Percentiles rank a stretch among this genome's conserved stretches.
phyloP scores from a whole-genome alignment of 53 echinoderm and acorn worm species.

The Arbacia lixula region DNA sequence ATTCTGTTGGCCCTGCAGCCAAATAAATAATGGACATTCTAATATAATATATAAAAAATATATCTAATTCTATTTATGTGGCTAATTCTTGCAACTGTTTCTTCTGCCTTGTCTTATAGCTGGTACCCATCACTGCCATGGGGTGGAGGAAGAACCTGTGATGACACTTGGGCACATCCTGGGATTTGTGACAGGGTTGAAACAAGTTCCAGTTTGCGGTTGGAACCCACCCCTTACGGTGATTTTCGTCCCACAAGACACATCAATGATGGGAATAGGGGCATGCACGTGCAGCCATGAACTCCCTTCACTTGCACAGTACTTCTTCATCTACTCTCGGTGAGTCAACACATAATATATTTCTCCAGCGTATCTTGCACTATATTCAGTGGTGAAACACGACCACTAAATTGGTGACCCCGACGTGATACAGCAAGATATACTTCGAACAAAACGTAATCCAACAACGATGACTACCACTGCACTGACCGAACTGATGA shows the following conservation, averaged over 20 bases:
- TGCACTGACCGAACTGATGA: no score
- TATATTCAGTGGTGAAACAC: no score
- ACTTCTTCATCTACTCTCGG: no score
- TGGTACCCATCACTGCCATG: slow-evolving; percentile 13
- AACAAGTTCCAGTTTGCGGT: slow-evolving; percentile 9
- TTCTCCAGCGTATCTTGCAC: no score
- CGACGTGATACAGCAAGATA: no score
- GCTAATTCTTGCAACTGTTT: background rate
- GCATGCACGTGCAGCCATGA: no score
- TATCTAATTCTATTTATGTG: background rate
- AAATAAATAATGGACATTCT: background rate
- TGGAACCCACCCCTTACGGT: slow-evolving; percentile 18
- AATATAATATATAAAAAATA: background rate
- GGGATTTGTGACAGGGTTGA: slow-evolving; percentile 10
- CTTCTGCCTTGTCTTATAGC: slow-evolving; percentile 22
- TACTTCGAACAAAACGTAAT: no score
- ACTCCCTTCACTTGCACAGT: no score
- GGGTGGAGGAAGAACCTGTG: background rate
- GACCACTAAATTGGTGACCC: no score
- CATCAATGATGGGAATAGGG: slow-evolving; percentile 38
- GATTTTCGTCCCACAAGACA: slow-evolving; percentile 18
- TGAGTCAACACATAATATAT: no score
- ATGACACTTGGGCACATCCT: slow-evolving; percentile 4
- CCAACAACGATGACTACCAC: no score
- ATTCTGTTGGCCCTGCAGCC: no score